Conservation (phyloP, 1,140 invertebrate genomes). For the Drosophila triauraria region DNA sequence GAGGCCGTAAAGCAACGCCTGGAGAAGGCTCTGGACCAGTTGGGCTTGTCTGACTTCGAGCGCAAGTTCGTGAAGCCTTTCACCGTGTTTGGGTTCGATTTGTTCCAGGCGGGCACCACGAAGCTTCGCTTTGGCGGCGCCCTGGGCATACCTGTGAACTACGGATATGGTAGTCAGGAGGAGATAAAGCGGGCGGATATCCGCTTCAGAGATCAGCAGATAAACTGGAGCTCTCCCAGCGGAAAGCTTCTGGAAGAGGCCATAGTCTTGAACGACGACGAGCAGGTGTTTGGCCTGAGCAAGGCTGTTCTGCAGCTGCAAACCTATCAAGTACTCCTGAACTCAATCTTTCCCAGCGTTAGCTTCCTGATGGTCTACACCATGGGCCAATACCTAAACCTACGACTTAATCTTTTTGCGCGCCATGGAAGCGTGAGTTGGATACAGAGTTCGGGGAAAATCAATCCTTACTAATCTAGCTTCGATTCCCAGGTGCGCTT, state of each 20-base stretch:
- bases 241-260: slow-evolving; percentile 88
- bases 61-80: slow-evolving; percentile 86
- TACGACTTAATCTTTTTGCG: slow-evolving; percentile 86
- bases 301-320: slow-evolving; percentile 88
- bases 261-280: slow-evolving; percentile 89
- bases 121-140: slow-evolving; percentile 86
- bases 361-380: slow-evolving; percentile 86
- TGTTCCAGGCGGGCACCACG: slow-evolving; percentile 85
- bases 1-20: slow-evolving; percentile 82
- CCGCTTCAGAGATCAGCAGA: slow-evolving; percentile 85
- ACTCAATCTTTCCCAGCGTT: slow-evolving; percentile 85
- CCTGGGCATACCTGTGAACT: slow-evolving; percentile 89
- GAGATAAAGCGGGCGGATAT: slow-evolving; percentile 86
- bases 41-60: slow-evolving; percentile 84
- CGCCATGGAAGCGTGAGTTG: slow-evolving; percentile 83
- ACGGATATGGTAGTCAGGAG: slow-evolving; percentile 85
- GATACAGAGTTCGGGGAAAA: neutral
- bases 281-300: slow-evolving; percentile 92
- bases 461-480: neutral
- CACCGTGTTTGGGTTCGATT: slow-evolving; percentile 88
- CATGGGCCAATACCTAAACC: slow-evolving; percentile 86
- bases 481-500: slow-evolving; percentile 84
- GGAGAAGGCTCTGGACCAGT: slow-evolving; percentile 86
- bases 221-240: slow-evolving; percentile 88
- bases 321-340: slow-evolving; percentile 86